Evolutionary conservation across 2,888 invertebrate species (phyloP).

Genomic region (Archips crataeganus): DNA sequence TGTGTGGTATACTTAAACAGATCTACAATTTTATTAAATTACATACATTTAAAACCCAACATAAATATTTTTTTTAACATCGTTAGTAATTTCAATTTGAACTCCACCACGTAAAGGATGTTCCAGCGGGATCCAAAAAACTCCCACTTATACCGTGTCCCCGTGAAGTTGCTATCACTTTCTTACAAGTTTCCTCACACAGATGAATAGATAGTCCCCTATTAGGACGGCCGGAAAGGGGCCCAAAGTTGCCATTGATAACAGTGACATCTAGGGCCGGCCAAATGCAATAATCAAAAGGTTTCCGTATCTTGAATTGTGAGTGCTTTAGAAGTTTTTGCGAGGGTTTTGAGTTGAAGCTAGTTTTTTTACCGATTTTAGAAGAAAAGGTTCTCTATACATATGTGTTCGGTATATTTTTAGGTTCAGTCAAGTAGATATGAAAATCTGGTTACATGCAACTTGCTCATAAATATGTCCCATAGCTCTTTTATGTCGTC

Average conservation of each 20-base stretch:
- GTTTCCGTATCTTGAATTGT: slow-evolving; percentile 1
- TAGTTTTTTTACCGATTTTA: not conserved
- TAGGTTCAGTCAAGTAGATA: too few species aligned
- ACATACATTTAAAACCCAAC: too few species aligned
- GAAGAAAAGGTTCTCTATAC: too few species aligned
- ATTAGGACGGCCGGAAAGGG: slow-evolving; percentile 21
- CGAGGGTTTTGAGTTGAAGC: not conserved
- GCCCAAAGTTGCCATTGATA: slow-evolving; percentile 8
- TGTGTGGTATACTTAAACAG: too few species aligned
- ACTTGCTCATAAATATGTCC: too few species aligned
- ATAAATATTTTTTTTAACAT: too few species aligned
- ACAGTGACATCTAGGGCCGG: not conserved
- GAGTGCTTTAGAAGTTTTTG: not conserved
- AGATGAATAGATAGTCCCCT: slow-evolving; percentile 16
- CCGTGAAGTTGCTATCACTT: slow-evolving; percentile 1
- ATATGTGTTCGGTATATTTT: too few species aligned
- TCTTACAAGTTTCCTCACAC: slow-evolving; percentile 8
- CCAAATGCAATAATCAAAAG: slow-evolving; percentile 21
- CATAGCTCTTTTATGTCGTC: too few species aligned
- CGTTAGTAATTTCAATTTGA: too few species aligned
- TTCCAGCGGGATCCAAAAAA: not conserved
- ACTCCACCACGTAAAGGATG: not conserved
- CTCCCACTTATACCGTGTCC: not conserved
- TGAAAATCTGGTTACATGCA: too few species aligned
- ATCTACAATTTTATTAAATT: too few species aligned